Percentiles rank a stretch among this genome's conserved stretches.
phyloP scores from a whole-genome alignment of 1,140 invertebrate species.

The Leptinotarsa texana region DNA sequence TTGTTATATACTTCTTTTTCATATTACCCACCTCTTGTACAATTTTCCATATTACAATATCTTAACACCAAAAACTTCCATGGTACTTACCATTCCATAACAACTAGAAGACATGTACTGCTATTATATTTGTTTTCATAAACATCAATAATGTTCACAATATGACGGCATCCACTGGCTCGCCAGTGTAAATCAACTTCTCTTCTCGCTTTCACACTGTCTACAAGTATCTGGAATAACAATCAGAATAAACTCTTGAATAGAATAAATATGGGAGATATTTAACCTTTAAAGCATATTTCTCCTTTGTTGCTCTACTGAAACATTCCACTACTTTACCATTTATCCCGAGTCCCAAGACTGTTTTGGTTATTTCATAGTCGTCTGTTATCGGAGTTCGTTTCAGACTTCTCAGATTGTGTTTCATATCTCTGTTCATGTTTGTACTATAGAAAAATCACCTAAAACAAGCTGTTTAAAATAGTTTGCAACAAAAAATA shows the following conservation, averaged over 20 bases:
- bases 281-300: conserved; percentile 85
- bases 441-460: background rate
- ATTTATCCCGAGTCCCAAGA: conserved; percentile 96
- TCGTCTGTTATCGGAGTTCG: conserved; percentile 84
- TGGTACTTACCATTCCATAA: conserved; percentile 91
- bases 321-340: conserved; percentile 88
- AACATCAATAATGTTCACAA: conserved; percentile 92
- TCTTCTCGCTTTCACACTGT: conserved; percentile 86
- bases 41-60: background rate
- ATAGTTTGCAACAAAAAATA: background rate
- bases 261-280: background rate
- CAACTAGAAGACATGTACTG: conserved; percentile 88
- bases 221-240: conserved; percentile 78
- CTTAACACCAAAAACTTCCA: background rate
- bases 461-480: background rate
- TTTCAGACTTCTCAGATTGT: conserved; percentile 63
- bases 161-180: conserved; percentile 86
- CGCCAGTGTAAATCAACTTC: conserved; percentile 97
- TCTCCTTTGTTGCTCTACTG: conserved; percentile 68
- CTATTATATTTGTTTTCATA: conserved; percentile 94
- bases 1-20: no score
- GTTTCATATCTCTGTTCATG: conserved; percentile 21
- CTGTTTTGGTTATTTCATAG: conserved; percentile 91
- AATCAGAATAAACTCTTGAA: conserved; percentile 7
- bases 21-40: background rate